Evolutionary conservation across 2,113 vertebrate species (phyloP).

Genomic region (Channa maculata): DNA sequence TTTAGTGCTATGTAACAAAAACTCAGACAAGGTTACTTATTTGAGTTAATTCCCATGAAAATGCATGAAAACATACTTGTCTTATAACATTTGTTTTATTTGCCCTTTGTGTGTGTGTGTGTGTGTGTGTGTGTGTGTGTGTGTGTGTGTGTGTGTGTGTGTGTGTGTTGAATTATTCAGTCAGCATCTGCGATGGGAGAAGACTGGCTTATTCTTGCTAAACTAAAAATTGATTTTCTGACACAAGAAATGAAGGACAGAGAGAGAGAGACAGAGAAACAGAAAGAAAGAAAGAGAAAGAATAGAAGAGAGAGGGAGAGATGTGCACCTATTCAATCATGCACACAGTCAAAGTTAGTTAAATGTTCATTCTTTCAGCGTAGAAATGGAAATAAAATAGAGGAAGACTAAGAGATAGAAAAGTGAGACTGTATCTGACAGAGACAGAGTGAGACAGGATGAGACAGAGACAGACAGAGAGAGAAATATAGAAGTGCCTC

Average conservation of each 20-base stretch:
- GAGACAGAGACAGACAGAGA: conserved; percentile 30
- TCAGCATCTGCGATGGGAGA: conserved; percentile 62
- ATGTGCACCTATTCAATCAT: conserved; percentile 51
- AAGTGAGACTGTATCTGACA: conserved; percentile 20
- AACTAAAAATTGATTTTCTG: conserved; percentile 93
- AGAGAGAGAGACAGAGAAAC: conserved; percentile 18
- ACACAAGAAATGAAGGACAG: conserved; percentile 81
- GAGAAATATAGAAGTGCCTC: conserved; percentile 64
- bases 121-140: not conserved
- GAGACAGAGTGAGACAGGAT: conserved; percentile 1
- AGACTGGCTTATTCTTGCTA: conserved; percentile 76
- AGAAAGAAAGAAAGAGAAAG: too few relatives aligned
- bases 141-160: conserved; percentile 18
- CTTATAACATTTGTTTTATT: not conserved
- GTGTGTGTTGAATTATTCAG: conserved; percentile 86
- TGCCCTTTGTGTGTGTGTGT: not conserved
- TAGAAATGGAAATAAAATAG: conserved; percentile 38
- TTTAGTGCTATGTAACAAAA: too few relatives aligned
- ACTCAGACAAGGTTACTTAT: too few relatives aligned
- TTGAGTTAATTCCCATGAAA: too few relatives aligned
- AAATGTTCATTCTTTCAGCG: conserved; percentile 50
- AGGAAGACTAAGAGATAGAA: conserved; percentile 20
- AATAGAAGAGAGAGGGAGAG: conserved; percentile 37
- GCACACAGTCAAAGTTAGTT: conserved; percentile 54
- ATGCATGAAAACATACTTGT: not conserved